Base-by-base conservation (phyloP, 2,797 vertebrate species). In the Lophotriccus pileatus region DNA sequence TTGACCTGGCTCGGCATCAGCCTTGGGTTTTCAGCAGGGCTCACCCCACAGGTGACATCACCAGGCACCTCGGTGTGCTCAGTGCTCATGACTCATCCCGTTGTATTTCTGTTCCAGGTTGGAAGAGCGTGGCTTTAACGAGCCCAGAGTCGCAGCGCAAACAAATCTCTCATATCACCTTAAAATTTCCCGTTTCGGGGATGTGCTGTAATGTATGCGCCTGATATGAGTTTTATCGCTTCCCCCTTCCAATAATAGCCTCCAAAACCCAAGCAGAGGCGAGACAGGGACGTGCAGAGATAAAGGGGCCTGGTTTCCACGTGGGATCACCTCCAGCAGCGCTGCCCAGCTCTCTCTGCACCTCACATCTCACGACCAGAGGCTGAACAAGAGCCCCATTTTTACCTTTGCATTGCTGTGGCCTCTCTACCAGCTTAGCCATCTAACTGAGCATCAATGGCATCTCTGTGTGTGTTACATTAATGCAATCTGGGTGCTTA, bases 111-210 rank as follows among this genome's bases (percentile, higher is more conserved):
- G 60, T 16, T 32, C 49, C 58, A 18, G 49, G 36, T 7, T 6
- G 3, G 63, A 74, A 25, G 59, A 90, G 67, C 5, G 4, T 50
- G 86, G 36, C 67, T 87, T 62, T 30, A 50, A 47, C 4, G 9
- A 92, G 84, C 34, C 0, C 1, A 25, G 52, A 21, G 25, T 10
- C 16, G 21, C 86, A 64, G 81, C 3, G 78, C 56, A 83, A 89
- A 95, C 83, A 74, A 70, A 70, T 77, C 90, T 87, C 87, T 52
- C 62, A 43, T 63, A 85, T 80, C 84, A 72, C 80, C 62, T 75
- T 22, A 25, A 74, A 87, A 87, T 89, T 70, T 52, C 75, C 81
- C 36, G 13, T 75, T 46, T 1, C 0, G 23, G 39, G 81, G 30
- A 58, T 55, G 82, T 32, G 82, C 75, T 77, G 78, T 58, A 77